Evolutionary conservation across 2,797 vertebrate species (phyloP), one percentile per base, ranked within the genome.

Genomic region (Malurus splendens): DNA sequence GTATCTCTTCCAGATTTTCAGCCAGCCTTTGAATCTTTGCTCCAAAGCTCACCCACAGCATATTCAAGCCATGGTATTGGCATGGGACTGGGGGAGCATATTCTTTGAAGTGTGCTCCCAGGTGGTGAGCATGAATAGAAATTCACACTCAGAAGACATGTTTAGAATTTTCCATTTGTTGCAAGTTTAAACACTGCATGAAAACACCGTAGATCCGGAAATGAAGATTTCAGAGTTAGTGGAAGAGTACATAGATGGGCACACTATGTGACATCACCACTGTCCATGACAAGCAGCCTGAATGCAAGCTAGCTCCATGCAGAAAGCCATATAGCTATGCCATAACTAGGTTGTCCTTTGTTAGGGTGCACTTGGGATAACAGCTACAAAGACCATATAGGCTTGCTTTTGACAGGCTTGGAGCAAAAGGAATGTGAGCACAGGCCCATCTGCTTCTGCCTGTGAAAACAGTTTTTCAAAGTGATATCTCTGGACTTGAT

Each of bases 131-230:
- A 2, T 42, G 12, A 84, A 70, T 30, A 27, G 20, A 76, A 87
- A 89, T 70, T 75, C 22, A 14, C 51, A 44, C 44, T 68, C 44
- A 59, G 28, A 68, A 18, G 12, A 55, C 12, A 27, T 33, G 7
- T 52, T 90, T 66, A 73, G 42, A 56, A 38, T 32, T 76, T 76
- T 25, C 8, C 24, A 22, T 87, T 92, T 73, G 14, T 42, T 60
- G 27, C 22, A 86, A 70, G 64, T 60, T 36, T 42, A 76, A 83
- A 64, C 8, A n/a, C 13, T 38, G 27, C 0, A 1, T 74, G 25
- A 89, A 82, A 90, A 67, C 7, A 56, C 11, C 38, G 13, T 11
- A 54, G 27, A 44, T 38, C 25, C 1, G 3, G 12, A 87, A 78
- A 4, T 17, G 41, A 75, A 61, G 51, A 55, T 51, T 54, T 75